A percentile compares a stretch with the other conserved stretches of the same genome.
phyloP scores from a whole-genome alignment of 2,888 invertebrate species.

The Smittia aterrima region DNA sequence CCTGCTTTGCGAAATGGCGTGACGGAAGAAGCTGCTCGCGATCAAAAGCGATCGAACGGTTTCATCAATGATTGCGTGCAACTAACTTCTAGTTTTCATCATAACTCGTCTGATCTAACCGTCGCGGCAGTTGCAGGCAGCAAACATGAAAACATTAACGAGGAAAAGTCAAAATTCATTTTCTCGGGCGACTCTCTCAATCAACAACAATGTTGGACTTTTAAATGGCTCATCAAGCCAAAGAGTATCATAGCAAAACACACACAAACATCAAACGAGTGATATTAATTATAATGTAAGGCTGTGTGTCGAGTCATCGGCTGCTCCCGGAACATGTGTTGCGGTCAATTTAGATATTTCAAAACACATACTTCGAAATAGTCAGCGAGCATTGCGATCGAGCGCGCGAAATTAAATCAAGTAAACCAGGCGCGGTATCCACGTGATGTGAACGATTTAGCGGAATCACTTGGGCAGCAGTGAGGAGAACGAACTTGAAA shows the following conservation, averaged over 20 bases:
- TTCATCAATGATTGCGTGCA: conserved; percentile 1
- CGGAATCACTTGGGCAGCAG: conserved; percentile 20
- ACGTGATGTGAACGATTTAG: conserved; percentile 32
- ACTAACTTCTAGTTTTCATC: background rate
- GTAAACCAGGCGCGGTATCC: conserved; percentile 1
- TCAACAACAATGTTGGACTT: background rate
- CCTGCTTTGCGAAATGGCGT: conserved; percentile 6
- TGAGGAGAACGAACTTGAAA: conserved; percentile 9
- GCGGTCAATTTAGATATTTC: conserved; percentile 40
- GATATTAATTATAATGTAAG: conserved; percentile 8
- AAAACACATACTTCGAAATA: conserved; percentile 19
- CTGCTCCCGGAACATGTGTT: conserved; percentile 35
- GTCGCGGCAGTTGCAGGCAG: background rate
- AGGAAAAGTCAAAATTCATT: background rate
- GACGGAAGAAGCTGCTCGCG: background rate
- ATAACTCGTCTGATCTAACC: conserved; percentile 1
- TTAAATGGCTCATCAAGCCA: conserved; percentile 4
- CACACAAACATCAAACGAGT: background rate
- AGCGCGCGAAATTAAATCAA: conserved; percentile 16
- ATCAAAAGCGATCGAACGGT: background rate
- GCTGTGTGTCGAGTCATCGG: conserved; percentile 4
- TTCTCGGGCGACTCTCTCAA: background rate
- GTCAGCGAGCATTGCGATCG: background rate
- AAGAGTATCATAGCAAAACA: conserved; percentile 7
- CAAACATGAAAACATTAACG: background rate